phyloP scores from a whole-genome alignment of 2,888 invertebrate species.

The Choristoneura rosaceana region DNA sequence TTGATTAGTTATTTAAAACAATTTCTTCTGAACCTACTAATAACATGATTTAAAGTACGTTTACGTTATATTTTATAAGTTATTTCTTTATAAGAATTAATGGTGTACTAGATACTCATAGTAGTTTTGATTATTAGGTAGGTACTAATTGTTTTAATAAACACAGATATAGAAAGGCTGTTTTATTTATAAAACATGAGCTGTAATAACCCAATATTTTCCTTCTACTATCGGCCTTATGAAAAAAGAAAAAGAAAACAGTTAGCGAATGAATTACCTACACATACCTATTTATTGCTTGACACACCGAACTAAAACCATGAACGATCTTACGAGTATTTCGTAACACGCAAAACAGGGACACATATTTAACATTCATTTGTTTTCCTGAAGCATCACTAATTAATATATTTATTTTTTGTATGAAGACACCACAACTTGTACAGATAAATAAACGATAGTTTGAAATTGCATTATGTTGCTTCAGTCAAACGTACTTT shows the following conservation, averaged over 20 bases:
- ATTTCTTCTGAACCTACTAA: too few relatives aligned
- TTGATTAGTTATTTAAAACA: too few relatives aligned
- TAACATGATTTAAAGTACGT: neutral
- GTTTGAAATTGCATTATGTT: too few relatives aligned
- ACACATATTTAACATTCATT: too few relatives aligned
- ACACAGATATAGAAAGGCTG: neutral
- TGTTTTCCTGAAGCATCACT: too few relatives aligned
- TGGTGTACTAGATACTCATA: neutral
- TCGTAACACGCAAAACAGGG: too few relatives aligned
- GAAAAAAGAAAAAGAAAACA: neutral
- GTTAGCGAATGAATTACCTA: neutral
- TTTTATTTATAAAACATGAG: constrained; percentile 2
- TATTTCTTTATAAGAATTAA: neutral
- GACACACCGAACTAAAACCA: too few relatives aligned
- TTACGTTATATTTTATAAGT: neutral
- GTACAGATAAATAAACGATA: too few relatives aligned
- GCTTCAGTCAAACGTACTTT: too few relatives aligned
- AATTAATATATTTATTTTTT: too few relatives aligned
- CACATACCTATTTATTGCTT: neutral
- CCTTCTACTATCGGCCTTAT: neutral
- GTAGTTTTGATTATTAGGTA: neutral
- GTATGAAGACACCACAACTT: too few relatives aligned
- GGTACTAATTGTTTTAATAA: constrained; percentile 15
- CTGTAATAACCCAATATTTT: neutral
- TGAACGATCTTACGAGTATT: too few relatives aligned